Percentiles rank a stretch among this genome's conserved stretches.
phyloP scores from a whole-genome alignment of 2,888 invertebrate species.

The Drosophila monieri region DNA sequence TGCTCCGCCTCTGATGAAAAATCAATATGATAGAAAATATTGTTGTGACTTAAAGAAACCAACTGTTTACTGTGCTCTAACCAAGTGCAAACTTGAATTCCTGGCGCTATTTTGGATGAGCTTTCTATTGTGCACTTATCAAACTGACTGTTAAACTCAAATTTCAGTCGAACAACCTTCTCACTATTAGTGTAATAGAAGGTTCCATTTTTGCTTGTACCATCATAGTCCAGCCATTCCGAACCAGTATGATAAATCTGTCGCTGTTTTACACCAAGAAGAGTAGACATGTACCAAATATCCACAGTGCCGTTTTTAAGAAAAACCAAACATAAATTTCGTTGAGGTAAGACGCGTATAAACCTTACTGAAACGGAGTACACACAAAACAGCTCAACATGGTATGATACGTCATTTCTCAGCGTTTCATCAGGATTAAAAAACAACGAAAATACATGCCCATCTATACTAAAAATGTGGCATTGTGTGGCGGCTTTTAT shows the following conservation, averaged over 20 bases:
- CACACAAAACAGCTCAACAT: constrained; percentile 62
- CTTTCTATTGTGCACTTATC: constrained; percentile 69
- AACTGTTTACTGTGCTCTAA: constrained; percentile 71
- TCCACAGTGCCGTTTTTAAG: constrained; percentile 80
- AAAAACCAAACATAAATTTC: constrained; percentile 73
- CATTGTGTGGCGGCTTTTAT: constrained; percentile 31
- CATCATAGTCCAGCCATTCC: constrained; percentile 72
- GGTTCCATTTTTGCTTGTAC: constrained; percentile 54
- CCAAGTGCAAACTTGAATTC: constrained; percentile 81
- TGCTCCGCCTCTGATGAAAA: constrained; percentile 27
- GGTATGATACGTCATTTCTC: constrained; percentile 9
- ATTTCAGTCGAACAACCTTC: constrained; percentile 71
- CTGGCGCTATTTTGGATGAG: constrained; percentile 66
- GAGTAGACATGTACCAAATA: constrained; percentile 78
- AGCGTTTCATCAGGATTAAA: constrained; percentile 35
- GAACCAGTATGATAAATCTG: constrained; percentile 69
- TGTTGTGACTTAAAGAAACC: constrained; percentile 82
- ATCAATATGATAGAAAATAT: constrained; percentile 79
- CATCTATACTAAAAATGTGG: constrained; percentile 78
- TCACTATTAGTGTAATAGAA: constrained; percentile 79
- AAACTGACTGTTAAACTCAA: constrained; percentile 57
- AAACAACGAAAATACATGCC: constrained; percentile 74
- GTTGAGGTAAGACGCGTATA: constrained; percentile 63
- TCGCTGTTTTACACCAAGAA: constrained; percentile 62
- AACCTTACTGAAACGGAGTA: constrained; percentile 69